Evolutionary conservation across 2,113 vertebrate genomes (phyloP), one percentile per base, ranked within the genome.

Genomic region (Phrynosoma platyrhinos): DNA sequence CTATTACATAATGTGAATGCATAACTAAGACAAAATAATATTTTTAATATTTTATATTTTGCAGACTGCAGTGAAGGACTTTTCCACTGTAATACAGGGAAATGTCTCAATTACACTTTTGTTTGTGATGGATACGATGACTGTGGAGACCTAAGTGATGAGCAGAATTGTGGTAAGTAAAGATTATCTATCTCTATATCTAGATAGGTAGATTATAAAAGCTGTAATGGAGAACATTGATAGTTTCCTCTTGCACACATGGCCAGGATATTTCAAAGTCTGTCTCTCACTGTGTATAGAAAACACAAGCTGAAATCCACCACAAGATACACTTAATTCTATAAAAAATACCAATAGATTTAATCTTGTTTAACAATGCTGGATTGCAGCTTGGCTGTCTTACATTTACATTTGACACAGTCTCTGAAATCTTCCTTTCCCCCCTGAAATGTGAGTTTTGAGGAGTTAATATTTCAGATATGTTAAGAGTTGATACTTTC

Each of bases 81-180:
- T 81, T 99, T 98, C 92, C 97, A 84, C 1, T 99, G 99, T 25
- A 94, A 94, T 82, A 99, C 98, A 0, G 98, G 98, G 2, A 98
- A 98, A 77, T 99, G 99, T 89, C 95, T 99, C 36, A 95, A 97
- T 76, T 95, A 96, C 0, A 92, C 95, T 83, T 96, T 98, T 25
- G 95, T 98, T 76, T 99, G 99, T 93, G 98, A 99, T 36, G 98
- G 99, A 0, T 99, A 99, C 0, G 98, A 99, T 66, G 98, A 99
- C 96, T 99, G 99, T 87, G 99, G 98, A 82, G 99, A 99, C 91
- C 96, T 99, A 89, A 99, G 98, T 0, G 99, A 99, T 13, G 99
- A 99, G 80, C 97, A 97, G 6, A 96, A 95, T 93, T 99, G 99
- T 93, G 98, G 98, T 99, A 95, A 98, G 97, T 92, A 7, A 3